These are phyloP conservation scores for Osmerus eperlanus DNA, from an alignment of 2,113 vertebrate species.

Conservation along the genomic window DNA sequence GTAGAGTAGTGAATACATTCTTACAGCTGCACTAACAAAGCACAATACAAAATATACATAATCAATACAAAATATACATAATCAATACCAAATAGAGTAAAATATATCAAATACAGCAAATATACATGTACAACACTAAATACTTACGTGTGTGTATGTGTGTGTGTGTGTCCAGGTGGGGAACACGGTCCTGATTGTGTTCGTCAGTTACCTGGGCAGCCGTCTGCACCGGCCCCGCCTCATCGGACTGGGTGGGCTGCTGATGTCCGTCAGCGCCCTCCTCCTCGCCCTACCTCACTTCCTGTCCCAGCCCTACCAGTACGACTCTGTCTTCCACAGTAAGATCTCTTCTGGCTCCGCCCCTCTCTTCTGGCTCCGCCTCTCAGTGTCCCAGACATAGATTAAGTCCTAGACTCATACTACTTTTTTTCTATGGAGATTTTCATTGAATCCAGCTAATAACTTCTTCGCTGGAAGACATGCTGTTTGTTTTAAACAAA, in stretches of 20 bases:
- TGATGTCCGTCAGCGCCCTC: conserved; percentile 85
- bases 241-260: conserved; percentile 83
- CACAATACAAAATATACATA: too few species aligned
- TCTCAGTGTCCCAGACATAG: too few species aligned
- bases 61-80: too few species aligned
- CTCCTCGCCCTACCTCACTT: conserved; percentile 95
- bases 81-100: too few species aligned
- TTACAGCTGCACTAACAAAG: too few species aligned
- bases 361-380: background rate
- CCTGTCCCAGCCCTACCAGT: conserved; percentile 81
- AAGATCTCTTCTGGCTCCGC: conserved; percentile 29
- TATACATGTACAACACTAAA: too few species aligned
- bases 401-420: too few species aligned
- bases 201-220: conserved; percentile 93
- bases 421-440: too few species aligned
- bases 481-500: background rate
- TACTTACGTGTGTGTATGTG: background rate
- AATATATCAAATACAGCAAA: too few species aligned
- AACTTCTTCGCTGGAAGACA: background rate
- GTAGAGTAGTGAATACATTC: too few species aligned
- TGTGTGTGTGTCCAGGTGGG: conserved; percentile 75
- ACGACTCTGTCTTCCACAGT: conserved; percentile 67
- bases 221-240: conserved; percentile 86
- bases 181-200: conserved; percentile 89
- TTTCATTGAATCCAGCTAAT: too few species aligned